Percentiles rank a stretch among this genome's conserved stretches.
These are phyloP conservation scores for Lethenteron reissneri DNA, from an alignment of 2,113 vertebrate genomes.

Conservation along the genomic window DNA sequence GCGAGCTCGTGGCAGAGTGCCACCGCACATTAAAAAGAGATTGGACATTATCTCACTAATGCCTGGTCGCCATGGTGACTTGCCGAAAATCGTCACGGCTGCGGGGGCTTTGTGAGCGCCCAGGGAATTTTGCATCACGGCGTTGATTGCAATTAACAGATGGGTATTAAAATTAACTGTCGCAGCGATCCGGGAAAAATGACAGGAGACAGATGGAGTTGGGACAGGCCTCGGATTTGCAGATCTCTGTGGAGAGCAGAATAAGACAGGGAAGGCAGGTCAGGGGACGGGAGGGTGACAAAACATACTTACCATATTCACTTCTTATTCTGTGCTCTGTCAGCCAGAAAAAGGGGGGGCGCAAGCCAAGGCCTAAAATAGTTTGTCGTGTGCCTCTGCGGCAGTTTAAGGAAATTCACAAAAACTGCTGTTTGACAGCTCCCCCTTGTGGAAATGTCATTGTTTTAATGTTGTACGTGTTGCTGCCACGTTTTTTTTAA, in stretches of 20 bases:
- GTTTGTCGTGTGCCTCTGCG: no score
- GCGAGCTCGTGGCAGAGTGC: background rate
- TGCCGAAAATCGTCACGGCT: conserved; percentile 6
- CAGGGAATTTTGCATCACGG: conserved; percentile 3
- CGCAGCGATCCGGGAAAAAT: conserved; percentile 1
- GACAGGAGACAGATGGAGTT: conserved; percentile 6
- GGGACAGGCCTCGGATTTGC: conserved; percentile 1
- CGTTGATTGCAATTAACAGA: conserved; percentile 7
- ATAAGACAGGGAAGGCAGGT: no score
- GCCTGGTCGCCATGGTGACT: conserved; percentile 5
- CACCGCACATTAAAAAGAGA: background rate
- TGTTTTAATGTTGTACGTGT: no score
- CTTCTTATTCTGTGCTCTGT: no score
- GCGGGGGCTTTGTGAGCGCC: conserved; percentile 2
- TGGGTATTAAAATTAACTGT: conserved; percentile 7
- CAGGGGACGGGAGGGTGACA: no score
- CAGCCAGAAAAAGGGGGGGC: no score
- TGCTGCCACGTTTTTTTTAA: no score
- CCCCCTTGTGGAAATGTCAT: no score
- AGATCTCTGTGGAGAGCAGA: background rate
- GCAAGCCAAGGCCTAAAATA: no score
- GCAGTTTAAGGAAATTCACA: no score
- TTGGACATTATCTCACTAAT: conserved; percentile 5
- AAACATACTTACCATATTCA: no score
- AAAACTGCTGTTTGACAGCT: no score